phyloP scores from a whole-genome alignment of 2,113 vertebrate genomes.

The Eublepharis macularius region DNA sequence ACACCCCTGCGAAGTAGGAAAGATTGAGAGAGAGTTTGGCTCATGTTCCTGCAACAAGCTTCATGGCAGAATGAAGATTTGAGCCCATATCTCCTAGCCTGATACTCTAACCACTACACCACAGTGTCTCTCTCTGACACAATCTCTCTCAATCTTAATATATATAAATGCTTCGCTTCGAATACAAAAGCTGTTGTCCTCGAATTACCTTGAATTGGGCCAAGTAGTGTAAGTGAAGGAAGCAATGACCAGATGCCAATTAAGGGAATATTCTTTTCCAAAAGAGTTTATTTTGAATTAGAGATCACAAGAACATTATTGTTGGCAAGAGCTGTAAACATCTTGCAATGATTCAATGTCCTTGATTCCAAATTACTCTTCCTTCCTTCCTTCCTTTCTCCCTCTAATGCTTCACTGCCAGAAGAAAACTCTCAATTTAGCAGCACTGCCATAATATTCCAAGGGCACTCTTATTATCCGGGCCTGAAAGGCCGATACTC shows the following conservation, averaged over 20 bases:
- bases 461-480: neutral
- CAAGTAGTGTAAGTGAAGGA: neutral
- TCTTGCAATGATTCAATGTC: constrained; percentile 12
- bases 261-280: neutral
- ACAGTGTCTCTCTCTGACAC: neutral
- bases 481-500: neutral
- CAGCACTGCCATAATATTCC: neutral
- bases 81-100: too few relatives aligned
- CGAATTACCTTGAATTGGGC: neutral
- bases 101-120: too few relatives aligned
- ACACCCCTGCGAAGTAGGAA: too few relatives aligned
- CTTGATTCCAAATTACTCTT: constrained; percentile 3
- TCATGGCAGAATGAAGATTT: too few relatives aligned
- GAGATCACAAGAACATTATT: constrained; percentile 2
- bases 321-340: constrained; percentile 2
- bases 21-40: too few relatives aligned
- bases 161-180: neutral
- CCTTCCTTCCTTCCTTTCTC: constrained; percentile 1
- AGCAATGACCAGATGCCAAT: neutral
- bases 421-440: neutral
- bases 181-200: neutral
- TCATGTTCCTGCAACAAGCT: too few relatives aligned
- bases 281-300: neutral
- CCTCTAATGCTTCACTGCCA: neutral
- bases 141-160: neutral